phyloP scores from a whole-genome alignment of 2,888 invertebrate genomes.

The Drosophila kambysellisi region DNA sequence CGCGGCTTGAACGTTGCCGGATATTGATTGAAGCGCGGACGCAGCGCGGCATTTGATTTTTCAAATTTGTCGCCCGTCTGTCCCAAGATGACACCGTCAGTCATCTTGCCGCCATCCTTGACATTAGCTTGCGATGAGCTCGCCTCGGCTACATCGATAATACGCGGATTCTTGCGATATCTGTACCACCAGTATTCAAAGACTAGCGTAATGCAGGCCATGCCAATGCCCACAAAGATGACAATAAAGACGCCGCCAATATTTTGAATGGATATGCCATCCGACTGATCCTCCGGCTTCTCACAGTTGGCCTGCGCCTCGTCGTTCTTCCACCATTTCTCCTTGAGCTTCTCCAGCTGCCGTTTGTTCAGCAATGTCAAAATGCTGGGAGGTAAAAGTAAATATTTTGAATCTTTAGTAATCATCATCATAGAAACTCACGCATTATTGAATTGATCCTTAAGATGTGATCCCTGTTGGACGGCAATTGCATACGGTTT shows the following conservation, averaged over 20 bases:
- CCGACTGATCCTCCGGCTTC: constrained; percentile 96
- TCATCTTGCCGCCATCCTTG: constrained; percentile 77
- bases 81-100: constrained; percentile 82
- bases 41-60: constrained; percentile 81
- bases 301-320: constrained; percentile 91
- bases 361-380: constrained; percentile 96
- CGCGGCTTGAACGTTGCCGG: constrained; percentile 82
- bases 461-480: constrained; percentile 96
- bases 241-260: constrained; percentile 99
- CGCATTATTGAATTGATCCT: constrained; percentile 98
- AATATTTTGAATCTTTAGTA: background rate
- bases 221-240: constrained; percentile 96
- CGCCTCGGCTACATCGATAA: constrained; percentile 88
- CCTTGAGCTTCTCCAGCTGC: constrained; percentile 96
- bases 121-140: constrained; percentile 41
- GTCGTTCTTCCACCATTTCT: constrained; percentile 98
- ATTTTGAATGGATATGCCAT: constrained; percentile 98
- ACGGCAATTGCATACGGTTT: constrained; percentile 99
- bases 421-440: constrained; percentile 86
- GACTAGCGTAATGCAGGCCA: constrained; percentile 95
- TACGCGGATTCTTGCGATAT: constrained; percentile 88
- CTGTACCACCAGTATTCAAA: constrained; percentile 98
- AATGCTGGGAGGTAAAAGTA: constrained; percentile 88
- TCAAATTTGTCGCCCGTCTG: constrained; percentile 82
- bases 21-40: constrained; percentile 84